Evolutionary conservation across 2,113 vertebrate genomes (phyloP).

Genomic region (Arenaria interpres): DNA sequence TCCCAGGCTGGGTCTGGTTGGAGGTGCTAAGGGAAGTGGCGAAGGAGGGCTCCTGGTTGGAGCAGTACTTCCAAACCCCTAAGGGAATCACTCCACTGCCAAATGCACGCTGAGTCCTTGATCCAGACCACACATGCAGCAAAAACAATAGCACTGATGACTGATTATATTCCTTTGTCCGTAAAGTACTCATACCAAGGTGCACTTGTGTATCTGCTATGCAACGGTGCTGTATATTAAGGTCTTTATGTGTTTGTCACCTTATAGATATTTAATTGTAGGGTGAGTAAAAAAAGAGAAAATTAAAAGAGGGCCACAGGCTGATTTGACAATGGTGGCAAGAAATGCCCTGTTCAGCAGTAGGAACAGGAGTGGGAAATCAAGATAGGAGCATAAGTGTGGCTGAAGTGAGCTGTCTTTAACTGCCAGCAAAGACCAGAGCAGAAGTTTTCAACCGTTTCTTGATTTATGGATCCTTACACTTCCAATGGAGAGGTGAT

Average conservation of each 20-base stretch:
- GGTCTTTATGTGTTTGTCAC: neutral
- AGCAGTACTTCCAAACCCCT: neutral
- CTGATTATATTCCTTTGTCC: neutral
- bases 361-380: neutral
- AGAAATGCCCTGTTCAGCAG: neutral
- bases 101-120: neutral
- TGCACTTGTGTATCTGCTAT: neutral
- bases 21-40: neutral
- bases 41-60: rapidly evolving
- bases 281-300: neutral
- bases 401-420: neutral
- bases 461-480: constrained; percentile 2
- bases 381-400: neutral
- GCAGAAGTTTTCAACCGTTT: constrained; percentile 6
- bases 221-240: neutral
- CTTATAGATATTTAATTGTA: neutral
- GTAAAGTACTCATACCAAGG: neutral
- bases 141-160: constrained; percentile 26
- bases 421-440: neutral
- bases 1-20: neutral
- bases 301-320: neutral
- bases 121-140: neutral
- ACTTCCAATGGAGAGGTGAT: neutral
- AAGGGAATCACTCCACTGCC: neutral
- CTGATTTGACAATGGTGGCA: neutral